phyloP scores from a whole-genome alignment of 2,888 invertebrate species.

The Autographa gamma region DNA sequence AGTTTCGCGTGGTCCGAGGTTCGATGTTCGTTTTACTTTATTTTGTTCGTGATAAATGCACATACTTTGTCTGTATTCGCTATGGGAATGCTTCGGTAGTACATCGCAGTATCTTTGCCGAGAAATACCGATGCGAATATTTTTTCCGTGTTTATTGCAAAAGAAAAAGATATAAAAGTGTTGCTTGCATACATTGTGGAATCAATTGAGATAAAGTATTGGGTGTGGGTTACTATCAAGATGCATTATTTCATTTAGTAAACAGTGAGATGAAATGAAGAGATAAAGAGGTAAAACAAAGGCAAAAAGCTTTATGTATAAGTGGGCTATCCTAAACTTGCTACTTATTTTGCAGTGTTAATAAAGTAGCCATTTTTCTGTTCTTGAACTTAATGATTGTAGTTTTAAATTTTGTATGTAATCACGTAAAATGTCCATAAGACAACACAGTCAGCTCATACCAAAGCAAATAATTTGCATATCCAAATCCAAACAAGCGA shows the following conservation, averaged over 20 bases:
- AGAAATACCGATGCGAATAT: constrained; percentile 43
- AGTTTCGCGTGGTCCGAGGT: constrained; percentile 33
- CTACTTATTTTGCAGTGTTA: too few relatives aligned
- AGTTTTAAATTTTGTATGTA: too few relatives aligned
- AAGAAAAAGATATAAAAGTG: constrained; percentile 6
- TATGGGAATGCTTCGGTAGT: constrained; percentile 49
- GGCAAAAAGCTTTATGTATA: too few relatives aligned
- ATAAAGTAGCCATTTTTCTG: too few relatives aligned
- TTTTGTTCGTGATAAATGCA: constrained; percentile 58
- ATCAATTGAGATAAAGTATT: not conserved
- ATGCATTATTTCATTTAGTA: not conserved
- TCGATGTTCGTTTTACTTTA: constrained; percentile 41
- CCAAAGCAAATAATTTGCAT: not conserved
- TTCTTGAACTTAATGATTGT: too few relatives aligned
- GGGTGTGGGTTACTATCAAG: not conserved
- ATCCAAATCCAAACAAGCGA: not conserved
- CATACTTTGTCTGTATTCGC: constrained; percentile 47
- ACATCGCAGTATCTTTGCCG: constrained; percentile 48
- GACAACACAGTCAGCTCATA: not conserved
- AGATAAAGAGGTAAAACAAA: not conserved
- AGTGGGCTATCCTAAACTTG: too few relatives aligned
- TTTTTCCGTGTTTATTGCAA: constrained; percentile 41
- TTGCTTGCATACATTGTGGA: not conserved
- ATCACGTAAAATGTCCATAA: not conserved
- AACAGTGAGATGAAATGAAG: not conserved